These are phyloP conservation scores for Eubasilissa splendida DNA, from an alignment of 2,888 invertebrate genomes.

Conservation along the genomic window DNA sequence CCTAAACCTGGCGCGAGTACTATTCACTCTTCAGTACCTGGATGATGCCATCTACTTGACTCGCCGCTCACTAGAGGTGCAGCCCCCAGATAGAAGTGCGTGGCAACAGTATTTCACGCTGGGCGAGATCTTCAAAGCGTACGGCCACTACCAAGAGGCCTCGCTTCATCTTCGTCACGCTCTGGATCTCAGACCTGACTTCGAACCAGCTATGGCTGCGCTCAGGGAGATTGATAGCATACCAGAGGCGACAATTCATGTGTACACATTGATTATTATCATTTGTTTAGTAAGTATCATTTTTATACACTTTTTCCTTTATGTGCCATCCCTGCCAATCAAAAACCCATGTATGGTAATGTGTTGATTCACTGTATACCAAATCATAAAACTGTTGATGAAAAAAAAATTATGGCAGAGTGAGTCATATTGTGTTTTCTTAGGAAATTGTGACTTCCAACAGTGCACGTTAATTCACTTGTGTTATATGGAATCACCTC, in stretches of 20 bases:
- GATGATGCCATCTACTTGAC: conserved; percentile 93
- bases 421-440: no score
- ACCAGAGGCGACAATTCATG: conserved; percentile 86
- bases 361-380: no score
- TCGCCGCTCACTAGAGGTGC: conserved; percentile 86
- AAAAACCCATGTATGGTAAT: no score
- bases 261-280: conserved; percentile 90
- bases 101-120: conserved; percentile 95
- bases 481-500: no score
- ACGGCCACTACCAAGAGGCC: conserved; percentile 92
- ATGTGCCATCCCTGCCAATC: no score
- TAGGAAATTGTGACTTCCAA: no score
- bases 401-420: no score
- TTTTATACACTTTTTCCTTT: neutral
- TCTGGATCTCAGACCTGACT: conserved; percentile 87
- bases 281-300: conserved; percentile 80
- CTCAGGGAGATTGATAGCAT: conserved; percentile 87
- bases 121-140: conserved; percentile 93
- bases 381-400: no score
- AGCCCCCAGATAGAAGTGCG: conserved; percentile 87
- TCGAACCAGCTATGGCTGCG: conserved; percentile 85
- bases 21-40: conserved; percentile 89
- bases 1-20: conserved; percentile 86
- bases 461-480: no score
- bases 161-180: conserved; percentile 87